A percentile compares a stretch with the other conserved stretches of the same genome.
Conservation (phyloP, 1,140 invertebrate species). For the Seison nebaliae region DNA sequence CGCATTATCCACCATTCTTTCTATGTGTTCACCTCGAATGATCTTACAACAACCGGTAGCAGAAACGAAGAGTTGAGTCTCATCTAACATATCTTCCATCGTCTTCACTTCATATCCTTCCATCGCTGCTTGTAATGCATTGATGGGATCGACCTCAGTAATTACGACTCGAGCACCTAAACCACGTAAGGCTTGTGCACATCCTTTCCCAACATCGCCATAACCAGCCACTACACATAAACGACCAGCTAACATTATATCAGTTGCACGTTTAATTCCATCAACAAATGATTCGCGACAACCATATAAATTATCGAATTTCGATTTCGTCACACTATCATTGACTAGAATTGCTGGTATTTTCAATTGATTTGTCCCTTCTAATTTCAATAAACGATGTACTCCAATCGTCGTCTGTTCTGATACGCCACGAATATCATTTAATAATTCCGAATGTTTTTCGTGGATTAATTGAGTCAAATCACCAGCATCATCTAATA, state of each 20-base stretch:
- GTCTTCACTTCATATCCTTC: constrained; percentile 73
- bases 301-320: constrained; percentile 97
- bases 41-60: constrained; percentile 88
- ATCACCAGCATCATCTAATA: constrained; percentile 94
- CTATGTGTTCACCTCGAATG: constrained; percentile 56
- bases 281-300: constrained; percentile 88
- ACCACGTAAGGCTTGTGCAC: constrained; percentile 68
- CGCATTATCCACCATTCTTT: constrained; percentile 76
- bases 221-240: constrained; percentile 87
- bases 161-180: constrained; percentile 82
- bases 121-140: constrained; percentile 87
- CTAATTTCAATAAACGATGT: constrained; percentile 86
- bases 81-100: constrained; percentile 64
- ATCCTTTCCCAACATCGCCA: constrained; percentile 95
- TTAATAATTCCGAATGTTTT: constrained; percentile 59
- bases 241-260: constrained; percentile 93
- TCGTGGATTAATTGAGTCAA: constrained; percentile 74
- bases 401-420: constrained; percentile 98
- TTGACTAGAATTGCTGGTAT: constrained; percentile 87
- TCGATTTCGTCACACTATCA: constrained; percentile 96
- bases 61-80: constrained; percentile 84
- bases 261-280: constrained; percentile 87
- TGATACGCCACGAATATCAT: constrained; percentile 47
- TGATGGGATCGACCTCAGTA: constrained; percentile 95
- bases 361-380: constrained; percentile 56